These are phyloP conservation scores for Galerucella nymphaeae DNA, from an alignment of 2,888 invertebrate species.

Conservation along the genomic window DNA sequence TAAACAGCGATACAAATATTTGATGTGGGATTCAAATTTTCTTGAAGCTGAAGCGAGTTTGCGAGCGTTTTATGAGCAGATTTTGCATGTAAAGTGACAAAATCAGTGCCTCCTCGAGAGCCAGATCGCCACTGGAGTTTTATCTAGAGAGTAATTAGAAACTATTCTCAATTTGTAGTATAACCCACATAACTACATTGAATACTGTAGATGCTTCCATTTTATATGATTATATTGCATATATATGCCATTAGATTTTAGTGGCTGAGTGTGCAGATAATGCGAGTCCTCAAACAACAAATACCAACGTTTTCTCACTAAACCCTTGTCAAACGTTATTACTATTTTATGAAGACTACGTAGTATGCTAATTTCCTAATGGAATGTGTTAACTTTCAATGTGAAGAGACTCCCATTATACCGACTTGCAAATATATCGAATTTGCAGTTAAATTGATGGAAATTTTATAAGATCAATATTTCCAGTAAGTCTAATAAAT, in stretches of 20 bases:
- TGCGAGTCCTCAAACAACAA: slow-evolving; percentile 32
- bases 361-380: slow-evolving; percentile 36
- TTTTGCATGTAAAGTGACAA: too few relatives aligned
- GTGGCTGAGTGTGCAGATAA: slow-evolving; percentile 36
- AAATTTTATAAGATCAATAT: background rate
- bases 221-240: slow-evolving; percentile 26
- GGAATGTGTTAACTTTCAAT: slow-evolving; percentile 36
- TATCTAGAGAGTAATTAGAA: background rate
- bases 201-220: slow-evolving; percentile 22
- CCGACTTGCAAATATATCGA: background rate
- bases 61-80: too few relatives aligned
- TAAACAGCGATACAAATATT: too few relatives aligned
- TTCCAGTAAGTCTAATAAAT: background rate
- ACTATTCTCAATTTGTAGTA: slow-evolving; percentile 1
- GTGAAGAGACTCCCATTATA: background rate
- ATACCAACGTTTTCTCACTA: slow-evolving; percentile 20
- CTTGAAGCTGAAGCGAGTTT: too few relatives aligned
- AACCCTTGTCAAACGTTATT: slow-evolving; percentile 34
- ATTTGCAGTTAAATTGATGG: background rate
- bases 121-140: background rate
- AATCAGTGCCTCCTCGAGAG: too few relatives aligned
- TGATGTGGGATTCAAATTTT: too few relatives aligned
- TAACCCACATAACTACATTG: background rate
- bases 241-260: slow-evolving; percentile 32
- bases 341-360: slow-evolving; percentile 33